phyloP scores from a whole-genome alignment of 2,888 invertebrate species.

The Mechanitis mazaeus region DNA sequence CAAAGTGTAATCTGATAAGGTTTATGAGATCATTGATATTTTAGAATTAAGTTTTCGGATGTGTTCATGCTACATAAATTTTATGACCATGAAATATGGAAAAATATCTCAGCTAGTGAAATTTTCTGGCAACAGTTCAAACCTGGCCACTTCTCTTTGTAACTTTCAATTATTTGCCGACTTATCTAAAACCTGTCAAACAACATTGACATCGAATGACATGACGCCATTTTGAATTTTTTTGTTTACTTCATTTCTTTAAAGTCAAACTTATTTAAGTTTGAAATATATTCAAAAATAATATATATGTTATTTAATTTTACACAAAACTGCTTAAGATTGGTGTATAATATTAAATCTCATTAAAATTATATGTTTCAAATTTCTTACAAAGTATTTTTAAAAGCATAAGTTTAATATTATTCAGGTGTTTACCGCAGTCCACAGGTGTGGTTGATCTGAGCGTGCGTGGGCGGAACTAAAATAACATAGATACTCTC shows the following conservation, averaged over 20 bases:
- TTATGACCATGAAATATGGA: constrained; percentile 55
- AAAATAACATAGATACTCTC: constrained; percentile 65
- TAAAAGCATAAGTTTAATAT: too few species aligned
- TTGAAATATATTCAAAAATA: too few species aligned
- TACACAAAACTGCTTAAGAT: too few species aligned
- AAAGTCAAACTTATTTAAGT: too few species aligned
- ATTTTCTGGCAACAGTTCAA: constrained; percentile 63
- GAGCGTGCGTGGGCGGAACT: constrained; percentile 56
- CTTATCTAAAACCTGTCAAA: constrained; percentile 34
- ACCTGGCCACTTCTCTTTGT: constrained; percentile 49
- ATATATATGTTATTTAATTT: too few species aligned
- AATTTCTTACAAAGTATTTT: too few species aligned
- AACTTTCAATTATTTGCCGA: constrained; percentile 30
- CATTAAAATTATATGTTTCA: too few species aligned
- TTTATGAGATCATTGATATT: constrained; percentile 47
- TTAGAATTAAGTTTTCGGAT: constrained; percentile 46
- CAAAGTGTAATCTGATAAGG: constrained; percentile 2
- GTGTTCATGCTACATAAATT: constrained; percentile 52
- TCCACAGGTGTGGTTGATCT: constrained; percentile 66
- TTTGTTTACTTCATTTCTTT: too few species aligned
- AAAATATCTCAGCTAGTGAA: constrained; percentile 49
- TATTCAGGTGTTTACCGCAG: constrained; percentile 60
- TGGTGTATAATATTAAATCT: too few species aligned
- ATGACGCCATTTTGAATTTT: too few species aligned
- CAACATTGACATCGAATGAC: constrained; percentile 1